Percentiles rank a stretch among this genome's conserved stretches.
These are phyloP conservation scores for Acanthaster planci DNA, from an alignment of 35 echinoderm and acorn worm species.

Conservation along the genomic window DNA sequence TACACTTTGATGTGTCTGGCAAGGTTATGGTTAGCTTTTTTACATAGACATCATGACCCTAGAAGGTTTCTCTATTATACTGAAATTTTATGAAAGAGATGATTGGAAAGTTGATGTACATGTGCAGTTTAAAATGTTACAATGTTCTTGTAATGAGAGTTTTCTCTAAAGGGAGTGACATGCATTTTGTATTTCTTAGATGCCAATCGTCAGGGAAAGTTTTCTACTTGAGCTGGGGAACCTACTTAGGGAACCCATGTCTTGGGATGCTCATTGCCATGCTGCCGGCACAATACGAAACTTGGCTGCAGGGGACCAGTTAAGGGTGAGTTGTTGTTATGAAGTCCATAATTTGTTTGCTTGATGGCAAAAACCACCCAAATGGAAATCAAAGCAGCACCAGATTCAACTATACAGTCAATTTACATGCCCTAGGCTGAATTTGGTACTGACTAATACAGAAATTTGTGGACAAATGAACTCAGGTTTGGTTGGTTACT, in stretches of 20 bases:
- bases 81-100: no score
- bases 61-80: no score
- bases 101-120: no score
- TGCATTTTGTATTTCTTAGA: slow-evolving; percentile 49
- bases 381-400: background rate
- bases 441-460: background rate
- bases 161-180: no score
- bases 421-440: background rate
- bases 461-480: background rate
- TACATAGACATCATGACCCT: no score
- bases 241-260: slow-evolving; percentile 63
- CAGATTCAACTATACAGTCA: background rate
- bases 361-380: no score
- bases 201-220: slow-evolving; percentile 73
- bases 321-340: slow-evolving; percentile 55
- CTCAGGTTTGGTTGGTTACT: background rate
- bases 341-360: no score
- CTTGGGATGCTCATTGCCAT: slow-evolving; percentile 88
- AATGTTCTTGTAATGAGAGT: no score
- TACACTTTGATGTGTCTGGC: no score
- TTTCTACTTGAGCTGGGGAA: slow-evolving; percentile 68
- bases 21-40: no score
- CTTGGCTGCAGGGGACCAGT: slow-evolving; percentile 85
- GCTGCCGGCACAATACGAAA: slow-evolving; percentile 93
- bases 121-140: no score